Evolutionary conservation across 2,797 vertebrate genomes (phyloP).

Genomic region (Pampus argenteus): DNA sequence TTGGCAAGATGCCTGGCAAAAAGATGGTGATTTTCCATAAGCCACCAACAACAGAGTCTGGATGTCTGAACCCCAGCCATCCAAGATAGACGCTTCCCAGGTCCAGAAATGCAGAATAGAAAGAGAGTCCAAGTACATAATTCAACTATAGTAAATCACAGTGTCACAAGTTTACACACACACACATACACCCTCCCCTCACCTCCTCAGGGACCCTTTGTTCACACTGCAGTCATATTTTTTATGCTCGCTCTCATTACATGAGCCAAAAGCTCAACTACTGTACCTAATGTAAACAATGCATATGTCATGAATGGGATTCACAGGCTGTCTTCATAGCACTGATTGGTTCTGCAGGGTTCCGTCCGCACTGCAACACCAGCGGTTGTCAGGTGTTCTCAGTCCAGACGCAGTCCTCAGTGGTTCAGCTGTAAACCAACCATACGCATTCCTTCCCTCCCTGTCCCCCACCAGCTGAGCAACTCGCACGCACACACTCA

Average conservation of each 20-base stretch:
- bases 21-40: slow-evolving; percentile 84
- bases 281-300: slow-evolving; percentile 49
- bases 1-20: slow-evolving; percentile 73
- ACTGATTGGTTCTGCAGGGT: slow-evolving; percentile 50
- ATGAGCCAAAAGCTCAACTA: slow-evolving; percentile 37
- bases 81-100: slow-evolving; percentile 63
- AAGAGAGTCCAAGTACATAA: slow-evolving; percentile 55
- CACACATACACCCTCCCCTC: slow-evolving; percentile 42
- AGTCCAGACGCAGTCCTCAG: slow-evolving; percentile 74
- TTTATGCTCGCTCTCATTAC: slow-evolving; percentile 44
- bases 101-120: slow-evolving; percentile 62
- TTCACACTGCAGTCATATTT: slow-evolving; percentile 60
- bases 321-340: slow-evolving; percentile 43
- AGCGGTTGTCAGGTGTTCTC: slow-evolving; percentile 70
- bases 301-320: slow-evolving; percentile 50
- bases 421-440: slow-evolving; percentile 83
- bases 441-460: slow-evolving; percentile 83
- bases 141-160: slow-evolving; percentile 71
- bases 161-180: slow-evolving; percentile 57
- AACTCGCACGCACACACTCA: slow-evolving; percentile 12
- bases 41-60: slow-evolving; percentile 74
- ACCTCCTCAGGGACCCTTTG: slow-evolving; percentile 64
- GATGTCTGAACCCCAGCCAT: slow-evolving; percentile 74
- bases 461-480: slow-evolving; percentile 78
- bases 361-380: slow-evolving; percentile 20